Evolutionary conservation across 1,140 invertebrate genomes (phyloP).

Genomic region (Cepaea nemoralis): DNA sequence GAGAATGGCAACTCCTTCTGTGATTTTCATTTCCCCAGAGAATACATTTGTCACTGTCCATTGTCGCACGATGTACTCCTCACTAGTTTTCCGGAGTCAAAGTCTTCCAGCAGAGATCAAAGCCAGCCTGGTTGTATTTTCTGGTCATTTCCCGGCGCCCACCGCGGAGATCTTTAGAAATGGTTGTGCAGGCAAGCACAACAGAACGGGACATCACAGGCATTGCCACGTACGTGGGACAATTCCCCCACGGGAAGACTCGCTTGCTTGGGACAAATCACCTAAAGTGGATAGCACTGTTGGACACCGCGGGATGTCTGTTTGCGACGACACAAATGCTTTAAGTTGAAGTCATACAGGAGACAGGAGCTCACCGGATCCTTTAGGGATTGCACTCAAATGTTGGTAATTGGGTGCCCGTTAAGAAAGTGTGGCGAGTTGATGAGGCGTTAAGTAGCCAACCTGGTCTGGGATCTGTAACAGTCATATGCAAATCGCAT

Average conservation of each 20-base stretch:
- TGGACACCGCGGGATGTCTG: not conserved
- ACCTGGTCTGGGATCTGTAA: not conserved
- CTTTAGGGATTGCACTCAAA: not conserved
- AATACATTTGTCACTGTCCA: not conserved
- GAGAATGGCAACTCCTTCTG: not conserved
- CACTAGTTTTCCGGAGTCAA: not conserved
- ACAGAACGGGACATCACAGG: not conserved
- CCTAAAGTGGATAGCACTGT: not conserved
- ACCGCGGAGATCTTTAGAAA: conserved; percentile 15
- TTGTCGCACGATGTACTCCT: not conserved
- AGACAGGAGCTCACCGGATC: not conserved
- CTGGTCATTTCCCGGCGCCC: not conserved
- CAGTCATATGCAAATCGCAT: not conserved
- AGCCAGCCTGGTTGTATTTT: not conserved
- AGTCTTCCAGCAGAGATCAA: conserved; percentile 8
- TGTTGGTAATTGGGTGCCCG: conserved; percentile 1
- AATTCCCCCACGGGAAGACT: not conserved
- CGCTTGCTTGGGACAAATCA: not conserved
- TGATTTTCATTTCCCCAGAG: not conserved
- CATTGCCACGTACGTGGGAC: not conserved
- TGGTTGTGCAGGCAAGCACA: not conserved
- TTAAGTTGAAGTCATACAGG: conserved; percentile 5
- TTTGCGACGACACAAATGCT: not conserved
- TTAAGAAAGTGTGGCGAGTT: not conserved
- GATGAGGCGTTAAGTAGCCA: conserved; percentile 2